Conservation (phyloP, 2,797 vertebrate genomes). For the Platyrinchus mystaceus region DNA sequence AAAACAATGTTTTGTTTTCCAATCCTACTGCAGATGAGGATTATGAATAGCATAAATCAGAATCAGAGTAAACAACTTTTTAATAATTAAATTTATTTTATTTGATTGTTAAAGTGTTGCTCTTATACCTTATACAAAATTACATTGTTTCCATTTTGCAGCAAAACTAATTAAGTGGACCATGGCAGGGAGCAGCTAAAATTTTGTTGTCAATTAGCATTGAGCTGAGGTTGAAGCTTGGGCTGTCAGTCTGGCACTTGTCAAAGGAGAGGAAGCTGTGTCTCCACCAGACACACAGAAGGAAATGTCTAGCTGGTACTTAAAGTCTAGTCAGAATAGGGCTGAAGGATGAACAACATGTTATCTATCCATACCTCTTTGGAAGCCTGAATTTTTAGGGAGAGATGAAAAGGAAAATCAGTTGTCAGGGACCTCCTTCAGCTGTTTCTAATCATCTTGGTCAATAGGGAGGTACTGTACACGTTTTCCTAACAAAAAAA, state of each 20-base stretch:
- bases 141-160: neutral
- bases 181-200: neutral
- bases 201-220: neutral
- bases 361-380: neutral
- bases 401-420: neutral
- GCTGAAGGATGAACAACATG: neutral
- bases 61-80: neutral
- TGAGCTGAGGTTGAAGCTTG: neutral
- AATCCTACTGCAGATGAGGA: neutral
- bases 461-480: neutral
- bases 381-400: neutral
- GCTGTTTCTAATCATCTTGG: neutral
- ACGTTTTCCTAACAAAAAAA: neutral
- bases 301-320: neutral
- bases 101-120: neutral
- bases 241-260: neutral
- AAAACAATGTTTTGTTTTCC: neutral
- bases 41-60: neutral
- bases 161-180: neutral
- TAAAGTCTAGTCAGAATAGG: neutral
- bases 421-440: neutral
- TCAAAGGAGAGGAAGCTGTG: neutral
- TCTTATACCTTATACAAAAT: neutral
- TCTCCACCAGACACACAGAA: fast-evolving
- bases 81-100: neutral